A percentile compares a stretch with the other conserved stretches of the same genome.
phyloP scores from a whole-genome alignment of 1,140 invertebrate genomes.

The Tetraneura akinire region DNA sequence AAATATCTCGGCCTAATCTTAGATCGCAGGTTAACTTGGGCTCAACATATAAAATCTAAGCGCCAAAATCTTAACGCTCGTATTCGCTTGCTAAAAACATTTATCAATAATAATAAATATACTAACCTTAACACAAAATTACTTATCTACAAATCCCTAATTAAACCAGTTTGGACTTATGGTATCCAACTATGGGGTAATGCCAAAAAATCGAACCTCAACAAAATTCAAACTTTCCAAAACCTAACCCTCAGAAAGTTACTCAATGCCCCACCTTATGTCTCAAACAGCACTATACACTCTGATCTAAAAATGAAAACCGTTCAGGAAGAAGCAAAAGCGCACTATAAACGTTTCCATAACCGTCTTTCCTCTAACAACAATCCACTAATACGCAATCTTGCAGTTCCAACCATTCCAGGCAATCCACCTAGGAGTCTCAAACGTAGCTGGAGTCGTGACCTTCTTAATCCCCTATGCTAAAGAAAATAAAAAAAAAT shows the following conservation, averaged over 20 bases:
- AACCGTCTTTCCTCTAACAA: background rate
- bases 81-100: background rate
- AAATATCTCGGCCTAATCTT: slow-evolving; percentile 41
- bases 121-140: slow-evolving; percentile 56
- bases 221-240: slow-evolving; percentile 53
- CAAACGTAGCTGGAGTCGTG: background rate
- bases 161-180: slow-evolving; percentile 57
- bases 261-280: slow-evolving; percentile 4
- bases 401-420: background rate
- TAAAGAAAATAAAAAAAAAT: too few species aligned
- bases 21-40: slow-evolving; percentile 30
- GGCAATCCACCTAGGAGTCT: background rate
- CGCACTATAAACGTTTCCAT: background rate
- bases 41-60: slow-evolving; percentile 24
- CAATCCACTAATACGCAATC: background rate
- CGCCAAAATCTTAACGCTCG: background rate
- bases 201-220: slow-evolving; percentile 53
- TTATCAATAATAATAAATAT: slow-evolving; percentile 52
- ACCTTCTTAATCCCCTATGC: background rate
- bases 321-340: background rate
- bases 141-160: slow-evolving; percentile 55
- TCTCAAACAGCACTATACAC: background rate
- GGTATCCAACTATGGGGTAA: slow-evolving; percentile 57
- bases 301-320: slow-evolving; percentile 5
- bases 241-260: slow-evolving; percentile 27